A percentile compares a stretch with the other conserved stretches of the same genome.
phyloP scores from a whole-genome alignment of 1,140 invertebrate genomes.

The Leptopilina clavipes region DNA sequence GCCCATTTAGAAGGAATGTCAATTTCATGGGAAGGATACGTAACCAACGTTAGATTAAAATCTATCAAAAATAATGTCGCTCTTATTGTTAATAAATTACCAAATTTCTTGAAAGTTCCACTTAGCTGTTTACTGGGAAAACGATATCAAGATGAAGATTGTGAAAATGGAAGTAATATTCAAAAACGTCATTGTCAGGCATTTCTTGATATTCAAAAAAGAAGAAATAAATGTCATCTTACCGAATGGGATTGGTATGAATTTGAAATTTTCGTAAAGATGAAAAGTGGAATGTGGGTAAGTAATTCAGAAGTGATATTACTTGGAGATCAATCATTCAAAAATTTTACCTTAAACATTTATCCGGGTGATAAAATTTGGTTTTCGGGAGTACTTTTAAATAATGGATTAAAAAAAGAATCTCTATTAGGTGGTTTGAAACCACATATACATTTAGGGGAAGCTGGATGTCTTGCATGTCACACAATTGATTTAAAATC shows the following conservation, averaged over 20 bases:
- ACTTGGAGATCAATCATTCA: conserved; percentile 79
- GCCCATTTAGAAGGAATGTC: conserved; percentile 79
- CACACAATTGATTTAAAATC: conserved; percentile 75
- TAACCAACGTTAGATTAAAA: conserved; percentile 80
- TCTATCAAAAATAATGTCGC: conserved; percentile 79
- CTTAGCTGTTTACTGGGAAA: conserved; percentile 83
- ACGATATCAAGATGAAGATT: conserved; percentile 74
- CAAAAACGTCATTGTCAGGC: conserved; percentile 75
- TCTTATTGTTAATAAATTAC: conserved; percentile 77
- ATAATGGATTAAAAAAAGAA: conserved; percentile 65
- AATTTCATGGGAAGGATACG: conserved; percentile 84
- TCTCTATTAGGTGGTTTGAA: conserved; percentile 76
- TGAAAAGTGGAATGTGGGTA: conserved; percentile 81
- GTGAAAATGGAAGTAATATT: conserved; percentile 71
- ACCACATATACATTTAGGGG: conserved; percentile 78
- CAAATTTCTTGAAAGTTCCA: conserved; percentile 75
- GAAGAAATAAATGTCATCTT: conserved; percentile 80
- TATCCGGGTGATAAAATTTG: conserved; percentile 82
- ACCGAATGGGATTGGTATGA: conserved; percentile 82
- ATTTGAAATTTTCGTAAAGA: conserved; percentile 81
- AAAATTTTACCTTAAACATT: conserved; percentile 82
- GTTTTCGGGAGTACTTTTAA: conserved; percentile 79
- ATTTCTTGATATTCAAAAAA: conserved; percentile 74
- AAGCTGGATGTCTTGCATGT: conserved; percentile 81
- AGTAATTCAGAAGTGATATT: conserved; percentile 79